Evolutionary conservation across 1,140 invertebrate species (phyloP).

Genomic region (Pachyrhynchus sulphureomaculatus): DNA sequence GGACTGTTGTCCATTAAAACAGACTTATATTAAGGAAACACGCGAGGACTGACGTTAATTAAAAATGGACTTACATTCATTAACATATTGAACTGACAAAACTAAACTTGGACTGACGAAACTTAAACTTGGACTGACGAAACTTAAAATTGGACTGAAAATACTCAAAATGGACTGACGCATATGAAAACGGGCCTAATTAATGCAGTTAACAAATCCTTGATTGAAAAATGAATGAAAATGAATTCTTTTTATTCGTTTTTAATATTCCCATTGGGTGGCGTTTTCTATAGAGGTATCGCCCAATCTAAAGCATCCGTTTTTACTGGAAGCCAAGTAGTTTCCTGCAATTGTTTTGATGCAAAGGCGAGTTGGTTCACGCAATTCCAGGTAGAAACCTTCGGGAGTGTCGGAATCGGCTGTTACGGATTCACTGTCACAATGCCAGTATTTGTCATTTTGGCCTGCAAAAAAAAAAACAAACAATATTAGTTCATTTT

Average conservation of each 20-base stretch:
- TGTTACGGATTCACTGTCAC: conserved; percentile 81
- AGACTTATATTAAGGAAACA: not conserved
- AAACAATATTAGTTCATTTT: not conserved
- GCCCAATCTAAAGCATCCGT: conserved; percentile 85
- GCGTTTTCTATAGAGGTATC: conserved; percentile 76
- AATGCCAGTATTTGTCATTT: conserved; percentile 92
- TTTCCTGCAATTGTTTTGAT: conserved; percentile 78
- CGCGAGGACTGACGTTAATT: not conserved
- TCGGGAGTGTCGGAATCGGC: conserved; percentile 84
- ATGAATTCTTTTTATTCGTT: not conserved
- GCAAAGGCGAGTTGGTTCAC: conserved; percentile 87
- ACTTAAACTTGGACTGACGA: too few relatives aligned
- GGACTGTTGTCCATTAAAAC: not conserved
- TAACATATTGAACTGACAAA: too few relatives aligned
- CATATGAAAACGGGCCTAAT: too few relatives aligned
- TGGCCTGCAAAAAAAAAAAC: conserved; percentile 63
- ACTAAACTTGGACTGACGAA: too few relatives aligned
- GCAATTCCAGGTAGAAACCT: conserved; percentile 88
- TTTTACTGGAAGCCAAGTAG: conserved; percentile 91
- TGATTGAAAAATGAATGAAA: too few relatives aligned
- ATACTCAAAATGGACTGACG: too few relatives aligned
- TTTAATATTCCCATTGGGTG: conserved; percentile 92
- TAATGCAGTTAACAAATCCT: too few relatives aligned
- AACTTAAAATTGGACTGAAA: too few relatives aligned
- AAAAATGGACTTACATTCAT: not conserved